Conservation (phyloP, 1,140 invertebrate species). For the Macrobrachium rosenbergii region DNA sequence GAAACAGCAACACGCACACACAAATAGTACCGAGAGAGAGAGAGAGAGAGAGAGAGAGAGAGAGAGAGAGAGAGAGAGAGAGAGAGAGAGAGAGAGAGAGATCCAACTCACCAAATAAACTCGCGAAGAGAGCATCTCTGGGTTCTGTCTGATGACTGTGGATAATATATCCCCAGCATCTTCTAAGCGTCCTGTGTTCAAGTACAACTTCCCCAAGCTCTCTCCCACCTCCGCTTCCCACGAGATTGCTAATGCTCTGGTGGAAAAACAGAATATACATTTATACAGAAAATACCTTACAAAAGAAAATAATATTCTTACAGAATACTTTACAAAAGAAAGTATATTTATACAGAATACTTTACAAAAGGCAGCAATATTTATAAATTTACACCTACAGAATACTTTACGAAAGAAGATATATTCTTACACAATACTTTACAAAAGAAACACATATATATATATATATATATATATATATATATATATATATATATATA, state of each 20-base stretch:
- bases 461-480: constrained; percentile 15
- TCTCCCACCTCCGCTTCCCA: constrained; percentile 52
- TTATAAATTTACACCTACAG: no score
- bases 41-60: constrained; percentile 24
- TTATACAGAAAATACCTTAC: background rate
- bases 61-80: constrained; percentile 16
- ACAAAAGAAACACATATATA: background rate
- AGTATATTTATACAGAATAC: no score
- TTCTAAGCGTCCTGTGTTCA: constrained; percentile 35
- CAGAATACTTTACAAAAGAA: no score
- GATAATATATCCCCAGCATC: constrained; percentile 34
- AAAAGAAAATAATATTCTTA: no score
- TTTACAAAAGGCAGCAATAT: no score
- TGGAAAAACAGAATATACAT: background rate
- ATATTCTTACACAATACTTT: no score
- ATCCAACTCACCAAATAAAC: constrained; percentile 41
- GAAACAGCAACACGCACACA: no score
- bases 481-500: constrained; percentile 24
- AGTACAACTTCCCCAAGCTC: constrained; percentile 49
- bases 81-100: constrained; percentile 12
- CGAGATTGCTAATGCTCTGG: constrained; percentile 48
- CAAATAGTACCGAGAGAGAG: background rate
- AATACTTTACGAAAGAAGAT: no score
- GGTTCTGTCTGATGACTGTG: constrained; percentile 26
- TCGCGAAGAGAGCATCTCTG: constrained; percentile 25